Evolutionary conservation across 2,797 vertebrate species (phyloP).

Genomic region (Myiotriccus ornatus): DNA sequence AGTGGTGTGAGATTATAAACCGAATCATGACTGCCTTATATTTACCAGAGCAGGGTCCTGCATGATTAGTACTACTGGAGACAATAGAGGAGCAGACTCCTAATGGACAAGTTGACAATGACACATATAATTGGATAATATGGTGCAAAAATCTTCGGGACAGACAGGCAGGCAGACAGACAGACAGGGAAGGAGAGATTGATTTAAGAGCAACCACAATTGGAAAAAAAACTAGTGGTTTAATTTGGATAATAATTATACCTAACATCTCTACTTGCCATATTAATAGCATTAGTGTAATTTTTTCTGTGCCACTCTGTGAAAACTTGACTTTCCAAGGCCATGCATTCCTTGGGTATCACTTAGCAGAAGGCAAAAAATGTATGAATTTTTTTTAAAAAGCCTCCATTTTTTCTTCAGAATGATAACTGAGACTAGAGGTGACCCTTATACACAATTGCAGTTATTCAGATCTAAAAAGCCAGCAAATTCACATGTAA

Average conservation of each 20-base stretch:
- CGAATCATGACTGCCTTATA: neutral
- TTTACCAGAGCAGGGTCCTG: neutral
- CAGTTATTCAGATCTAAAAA: constrained; percentile 59
- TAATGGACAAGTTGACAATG: neutral
- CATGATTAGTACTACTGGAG: neutral
- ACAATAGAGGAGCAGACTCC: neutral
- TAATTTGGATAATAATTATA: neutral
- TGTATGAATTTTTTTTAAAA: neutral
- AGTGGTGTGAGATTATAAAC: neutral
- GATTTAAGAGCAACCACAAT: neutral
- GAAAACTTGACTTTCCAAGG: neutral
- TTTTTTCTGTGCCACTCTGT: neutral
- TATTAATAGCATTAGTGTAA: neutral
- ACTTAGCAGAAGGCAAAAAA: constrained; percentile 39
- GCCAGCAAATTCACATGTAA: constrained; percentile 77
- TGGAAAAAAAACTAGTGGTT: neutral
- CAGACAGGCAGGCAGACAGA: neutral
- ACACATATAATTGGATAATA: neutral
- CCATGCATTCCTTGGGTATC: constrained; percentile 21
- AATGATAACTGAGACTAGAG: constrained; percentile 67
- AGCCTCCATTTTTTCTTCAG: constrained; percentile 39
- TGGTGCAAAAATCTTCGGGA: neutral
- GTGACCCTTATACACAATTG: constrained; percentile 51
- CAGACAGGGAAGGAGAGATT: neutral
- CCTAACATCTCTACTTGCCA: neutral